Evolutionary conservation across 1,140 invertebrate species (phyloP).

Genomic region (Drosophila nasuta): DNA sequence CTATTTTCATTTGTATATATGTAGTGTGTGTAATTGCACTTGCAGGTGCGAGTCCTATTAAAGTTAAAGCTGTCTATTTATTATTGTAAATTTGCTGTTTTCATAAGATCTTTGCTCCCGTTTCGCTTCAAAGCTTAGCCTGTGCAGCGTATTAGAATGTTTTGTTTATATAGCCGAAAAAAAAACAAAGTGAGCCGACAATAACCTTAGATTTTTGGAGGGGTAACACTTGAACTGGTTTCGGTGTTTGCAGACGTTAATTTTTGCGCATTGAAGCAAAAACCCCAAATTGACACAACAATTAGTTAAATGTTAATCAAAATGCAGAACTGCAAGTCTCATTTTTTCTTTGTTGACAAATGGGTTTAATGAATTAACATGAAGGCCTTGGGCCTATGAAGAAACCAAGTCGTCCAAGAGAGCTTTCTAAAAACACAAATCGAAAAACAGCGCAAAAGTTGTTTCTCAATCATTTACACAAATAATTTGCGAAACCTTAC

Average conservation of each 20-base stretch:
- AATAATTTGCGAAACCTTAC: conserved; percentile 1
- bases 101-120: background rate
- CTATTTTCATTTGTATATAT: conserved; percentile 37
- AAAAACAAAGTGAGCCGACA: conserved; percentile 11
- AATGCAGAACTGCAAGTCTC: conserved; percentile 48
- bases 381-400: conserved; percentile 34
- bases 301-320: conserved; percentile 65
- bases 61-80: conserved; percentile 74
- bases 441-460: conserved; percentile 13
- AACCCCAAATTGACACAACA: conserved; percentile 53
- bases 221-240: conserved; percentile 57
- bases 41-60: conserved; percentile 63
- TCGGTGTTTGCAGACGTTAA: conserved; percentile 50
- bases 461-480: background rate
- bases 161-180: conserved; percentile 17
- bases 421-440: conserved; percentile 44
- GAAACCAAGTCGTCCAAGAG: conserved; percentile 20
- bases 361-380: conserved; percentile 38
- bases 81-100: conserved; percentile 48
- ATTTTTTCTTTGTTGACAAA: conserved; percentile 30
- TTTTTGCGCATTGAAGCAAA: conserved; percentile 51
- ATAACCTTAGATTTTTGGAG: conserved; percentile 38
- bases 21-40: conserved; percentile 31
- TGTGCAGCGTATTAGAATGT: conserved; percentile 21
- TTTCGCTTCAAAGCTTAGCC: background rate